A percentile compares a stretch with the other conserved stretches of the same genome.
phyloP scores from a whole-genome alignment of 2,888 invertebrate species.

The Lobophora halterata region DNA sequence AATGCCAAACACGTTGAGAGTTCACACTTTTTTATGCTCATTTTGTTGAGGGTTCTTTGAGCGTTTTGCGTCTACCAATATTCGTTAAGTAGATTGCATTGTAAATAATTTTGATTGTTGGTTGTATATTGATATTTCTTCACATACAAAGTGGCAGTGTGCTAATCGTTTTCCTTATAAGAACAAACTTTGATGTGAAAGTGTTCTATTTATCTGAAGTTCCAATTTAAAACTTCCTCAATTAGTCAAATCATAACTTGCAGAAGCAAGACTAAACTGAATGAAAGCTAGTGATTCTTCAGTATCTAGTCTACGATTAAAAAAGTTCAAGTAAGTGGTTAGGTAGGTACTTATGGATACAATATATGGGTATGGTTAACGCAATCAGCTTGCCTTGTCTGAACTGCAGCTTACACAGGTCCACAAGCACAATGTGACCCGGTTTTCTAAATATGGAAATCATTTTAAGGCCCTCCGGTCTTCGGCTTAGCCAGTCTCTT shows the following conservation, averaged over 20 bases:
- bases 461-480: conserved; percentile 58
- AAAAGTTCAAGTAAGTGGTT: too few species aligned
- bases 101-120: not conserved
- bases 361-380: conserved; percentile 46
- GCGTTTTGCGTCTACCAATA: conserved; percentile 13
- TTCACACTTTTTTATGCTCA: conserved; percentile 34
- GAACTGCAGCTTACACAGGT: conserved; percentile 40
- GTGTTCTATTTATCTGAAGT: conserved; percentile 21
- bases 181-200: conserved; percentile 14
- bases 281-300: too few species aligned
- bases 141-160: not conserved
- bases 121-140: not conserved
- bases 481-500: conserved; percentile 32
- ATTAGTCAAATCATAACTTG: too few species aligned
- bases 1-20: conserved; percentile 45
- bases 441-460: conserved; percentile 71
- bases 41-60: conserved; percentile 17
- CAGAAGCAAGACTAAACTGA: too few species aligned
- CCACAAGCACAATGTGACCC: conserved; percentile 64
- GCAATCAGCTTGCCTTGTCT: conserved; percentile 61
- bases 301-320: too few species aligned
- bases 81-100: conserved; percentile 2
- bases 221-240: conserved; percentile 19
- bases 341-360: conserved; percentile 38
- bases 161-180: conserved; percentile 12